Evolutionary conservation across 1,140 invertebrate species (phyloP).

Genomic region (Tetranychus urticae): DNA sequence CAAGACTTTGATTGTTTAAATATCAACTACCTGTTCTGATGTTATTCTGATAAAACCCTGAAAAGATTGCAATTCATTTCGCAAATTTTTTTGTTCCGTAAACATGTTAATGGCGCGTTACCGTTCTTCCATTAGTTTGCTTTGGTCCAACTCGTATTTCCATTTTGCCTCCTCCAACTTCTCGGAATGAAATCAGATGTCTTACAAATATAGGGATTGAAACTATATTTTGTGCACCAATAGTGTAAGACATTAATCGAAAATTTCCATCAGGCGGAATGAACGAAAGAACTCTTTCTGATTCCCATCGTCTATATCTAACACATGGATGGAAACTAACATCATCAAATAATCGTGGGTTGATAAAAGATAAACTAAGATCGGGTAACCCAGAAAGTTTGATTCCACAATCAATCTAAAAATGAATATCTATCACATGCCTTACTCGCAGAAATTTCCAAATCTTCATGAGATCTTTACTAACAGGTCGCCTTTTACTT

Average conservation of each 20-base stretch:
- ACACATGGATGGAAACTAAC: constrained; percentile 99
- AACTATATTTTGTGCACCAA: constrained; percentile 72
- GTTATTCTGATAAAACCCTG: constrained; percentile 22
- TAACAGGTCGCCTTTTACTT: too few relatives aligned
- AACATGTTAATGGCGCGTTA: constrained; percentile 17
- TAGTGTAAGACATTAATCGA: constrained; percentile 88
- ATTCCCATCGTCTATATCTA: constrained; percentile 94
- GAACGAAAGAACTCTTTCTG: constrained; percentile 82
- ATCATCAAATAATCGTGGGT: constrained; percentile 90
- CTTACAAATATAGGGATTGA: constrained; percentile 90
- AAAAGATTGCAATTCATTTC: constrained; percentile 17
- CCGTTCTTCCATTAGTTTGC: constrained; percentile 78
- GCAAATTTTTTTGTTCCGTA: too few relatives aligned
- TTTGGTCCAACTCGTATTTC: constrained; percentile 90
- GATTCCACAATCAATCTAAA: constrained; percentile 89
- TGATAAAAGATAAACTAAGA: constrained; percentile 86
- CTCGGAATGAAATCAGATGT: constrained; percentile 64
- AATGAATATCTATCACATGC: too few relatives aligned
- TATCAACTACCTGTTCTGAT: too few relatives aligned
- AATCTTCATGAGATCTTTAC: too few relatives aligned
- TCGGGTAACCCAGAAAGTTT: constrained; percentile 64
- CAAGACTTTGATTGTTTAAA: too few relatives aligned
- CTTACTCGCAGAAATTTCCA: too few relatives aligned
- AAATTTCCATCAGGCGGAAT: constrained; percentile 98
- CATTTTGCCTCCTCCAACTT: constrained; percentile 51